A percentile compares a stretch with the other conserved stretches of the same genome.
These are phyloP conservation scores for Acestrorhynchus altus DNA, from an alignment of 2,797 vertebrate species.

Conservation along the genomic window DNA sequence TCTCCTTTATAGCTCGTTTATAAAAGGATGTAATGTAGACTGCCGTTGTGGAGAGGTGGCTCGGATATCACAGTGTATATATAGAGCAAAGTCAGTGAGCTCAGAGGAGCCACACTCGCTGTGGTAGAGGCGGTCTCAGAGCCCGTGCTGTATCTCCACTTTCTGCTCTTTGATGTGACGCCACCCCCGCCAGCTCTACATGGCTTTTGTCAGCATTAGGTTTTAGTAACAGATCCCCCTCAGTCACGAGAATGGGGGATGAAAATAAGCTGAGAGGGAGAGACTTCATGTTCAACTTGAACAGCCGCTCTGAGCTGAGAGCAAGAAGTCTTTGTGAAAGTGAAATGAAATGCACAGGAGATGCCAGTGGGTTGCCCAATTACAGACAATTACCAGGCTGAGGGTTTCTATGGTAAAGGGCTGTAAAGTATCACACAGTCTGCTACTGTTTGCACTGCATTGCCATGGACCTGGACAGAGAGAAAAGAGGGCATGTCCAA, in stretches of 20 bases:
- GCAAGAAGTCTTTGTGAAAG: conserved; percentile 21
- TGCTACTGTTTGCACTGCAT: conserved; percentile 22
- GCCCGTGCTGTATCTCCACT: conserved; percentile 16
- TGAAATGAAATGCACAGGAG: conserved; percentile 24
- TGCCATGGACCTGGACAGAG: conserved; percentile 5
- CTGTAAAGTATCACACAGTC: conserved; percentile 13
- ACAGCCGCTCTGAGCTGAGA: background rate
- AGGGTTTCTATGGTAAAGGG: conserved; percentile 21
- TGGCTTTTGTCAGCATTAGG: conserved; percentile 48
- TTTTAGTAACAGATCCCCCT: conserved; percentile 48
- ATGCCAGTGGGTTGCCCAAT: conserved; percentile 23
- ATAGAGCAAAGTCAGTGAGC: background rate
- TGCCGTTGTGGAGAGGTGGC: conserved; percentile 2
- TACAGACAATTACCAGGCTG: conserved; percentile 31
- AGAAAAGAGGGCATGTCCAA: background rate
- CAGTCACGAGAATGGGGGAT: conserved; percentile 24
- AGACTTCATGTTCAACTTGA: background rate
- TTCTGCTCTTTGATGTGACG: conserved; percentile 46
- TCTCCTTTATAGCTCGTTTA: conserved; percentile 7
- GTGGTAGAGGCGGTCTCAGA: background rate
- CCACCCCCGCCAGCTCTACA: conserved; percentile 38
- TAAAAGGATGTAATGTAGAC: conserved; percentile 27
- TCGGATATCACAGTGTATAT: background rate
- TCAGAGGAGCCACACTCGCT: conserved; percentile 6
- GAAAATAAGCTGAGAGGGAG: background rate